Conservation (phyloP, 1,140 invertebrate genomes). For the Leptinotarsa texana region DNA sequence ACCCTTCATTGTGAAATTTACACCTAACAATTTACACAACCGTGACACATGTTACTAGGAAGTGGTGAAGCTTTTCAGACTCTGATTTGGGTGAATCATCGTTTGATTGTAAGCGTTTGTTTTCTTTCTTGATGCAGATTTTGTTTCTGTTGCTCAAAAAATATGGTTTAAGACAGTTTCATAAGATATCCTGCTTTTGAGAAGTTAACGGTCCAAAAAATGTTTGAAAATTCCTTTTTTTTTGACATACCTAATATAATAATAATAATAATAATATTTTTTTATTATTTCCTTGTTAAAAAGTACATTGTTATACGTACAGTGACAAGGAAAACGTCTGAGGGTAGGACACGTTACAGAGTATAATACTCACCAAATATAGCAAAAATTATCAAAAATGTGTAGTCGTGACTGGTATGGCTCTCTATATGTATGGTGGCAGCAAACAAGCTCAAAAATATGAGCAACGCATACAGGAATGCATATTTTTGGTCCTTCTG, state of each 20-base stretch:
- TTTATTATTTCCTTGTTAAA: too few species aligned
- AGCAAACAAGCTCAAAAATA: slow-evolving; percentile 45
- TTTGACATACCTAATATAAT: neutral
- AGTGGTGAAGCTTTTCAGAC: neutral
- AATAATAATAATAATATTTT: too few species aligned
- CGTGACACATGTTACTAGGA: neutral
- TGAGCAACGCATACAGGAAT: slow-evolving; percentile 45
- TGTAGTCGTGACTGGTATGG: slow-evolving; percentile 40
- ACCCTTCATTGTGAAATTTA: too few species aligned
- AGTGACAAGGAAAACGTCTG: too few species aligned
- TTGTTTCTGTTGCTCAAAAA: too few species aligned
- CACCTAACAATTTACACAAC: neutral
- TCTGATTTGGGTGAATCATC: neutral
- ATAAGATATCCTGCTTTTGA: neutral
- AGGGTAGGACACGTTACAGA: too few species aligned
- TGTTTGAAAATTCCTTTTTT: neutral
- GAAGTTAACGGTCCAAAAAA: neutral
- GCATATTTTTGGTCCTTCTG: slow-evolving; percentile 48
- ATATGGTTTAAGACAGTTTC: neutral
- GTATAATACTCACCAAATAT: slow-evolving; percentile 46
- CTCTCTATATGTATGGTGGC: slow-evolving; percentile 46
- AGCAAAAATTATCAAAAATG: slow-evolving; percentile 43
- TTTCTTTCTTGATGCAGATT: neutral
- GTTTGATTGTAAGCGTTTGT: neutral
- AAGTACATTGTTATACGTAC: too few species aligned